Evolutionary conservation across 1,140 invertebrate genomes (phyloP).

Genomic region (Spodoptera litura): DNA sequence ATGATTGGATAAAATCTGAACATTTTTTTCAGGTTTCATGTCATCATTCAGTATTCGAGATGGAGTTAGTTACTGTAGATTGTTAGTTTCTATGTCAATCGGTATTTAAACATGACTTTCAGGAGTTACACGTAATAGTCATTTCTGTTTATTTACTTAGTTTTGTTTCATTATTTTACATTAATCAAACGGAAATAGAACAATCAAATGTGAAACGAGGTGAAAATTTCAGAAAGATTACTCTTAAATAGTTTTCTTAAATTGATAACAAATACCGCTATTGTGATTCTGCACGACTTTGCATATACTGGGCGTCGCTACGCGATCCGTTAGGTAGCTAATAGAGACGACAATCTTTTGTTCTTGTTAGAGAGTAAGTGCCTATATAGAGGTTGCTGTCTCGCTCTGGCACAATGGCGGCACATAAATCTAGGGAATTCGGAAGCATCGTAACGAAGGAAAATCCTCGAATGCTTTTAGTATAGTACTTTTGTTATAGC

Average conservation of each 20-base stretch:
- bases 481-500: constrained; percentile 40
- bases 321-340: constrained; percentile 64
- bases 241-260: background rate
- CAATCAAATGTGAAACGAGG: too few species aligned
- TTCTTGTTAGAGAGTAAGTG: constrained; percentile 67
- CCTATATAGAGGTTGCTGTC: constrained; percentile 50
- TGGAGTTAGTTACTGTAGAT: too few species aligned
- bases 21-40: too few species aligned
- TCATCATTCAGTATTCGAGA: too few species aligned
- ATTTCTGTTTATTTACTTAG: too few species aligned
- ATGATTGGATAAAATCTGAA: background rate
- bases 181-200: too few species aligned
- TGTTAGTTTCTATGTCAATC: too few species aligned
- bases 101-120: too few species aligned
- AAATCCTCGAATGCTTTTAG: constrained; percentile 47
- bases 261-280: background rate
- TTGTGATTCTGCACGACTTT: constrained; percentile 2
- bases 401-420: constrained; percentile 46
- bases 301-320: constrained; percentile 50
- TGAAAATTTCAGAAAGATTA: too few species aligned
- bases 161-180: too few species aligned
- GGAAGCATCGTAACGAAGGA: constrained; percentile 41
- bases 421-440: constrained; percentile 46
- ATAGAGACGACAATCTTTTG: constrained; percentile 72
- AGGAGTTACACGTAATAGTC: too few species aligned